phyloP scores from a whole-genome alignment of 2,888 invertebrate species.

The Lithosia quadra region DNA sequence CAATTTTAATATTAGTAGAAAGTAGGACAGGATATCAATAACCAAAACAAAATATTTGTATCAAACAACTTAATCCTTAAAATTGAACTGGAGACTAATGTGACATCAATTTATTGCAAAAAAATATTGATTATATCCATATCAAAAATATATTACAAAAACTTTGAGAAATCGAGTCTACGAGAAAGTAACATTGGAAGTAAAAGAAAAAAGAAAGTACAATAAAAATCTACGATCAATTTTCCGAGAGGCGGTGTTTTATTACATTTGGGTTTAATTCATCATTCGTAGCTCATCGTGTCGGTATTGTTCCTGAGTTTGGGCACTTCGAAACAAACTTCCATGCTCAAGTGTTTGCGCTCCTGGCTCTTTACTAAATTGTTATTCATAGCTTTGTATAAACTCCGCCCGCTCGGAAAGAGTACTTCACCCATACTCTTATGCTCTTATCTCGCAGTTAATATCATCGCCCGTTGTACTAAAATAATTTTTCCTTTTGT shows the following conservation, averaged over 20 bases:
- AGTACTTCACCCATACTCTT: slow-evolving; percentile 78
- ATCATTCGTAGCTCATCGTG: slow-evolving; percentile 73
- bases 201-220: slow-evolving; percentile 15
- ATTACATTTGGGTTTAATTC: slow-evolving; percentile 53
- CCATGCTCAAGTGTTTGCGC: slow-evolving; percentile 82
- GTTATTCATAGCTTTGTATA: slow-evolving; percentile 86
- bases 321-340: slow-evolving; percentile 85
- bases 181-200: background rate
- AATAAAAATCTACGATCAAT: slow-evolving; percentile 27
- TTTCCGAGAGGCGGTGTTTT: slow-evolving; percentile 46
- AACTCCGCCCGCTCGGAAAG: slow-evolving; percentile 77
- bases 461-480: slow-evolving; percentile 75
- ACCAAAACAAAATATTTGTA: too few relatives aligned
- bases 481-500: slow-evolving; percentile 72
- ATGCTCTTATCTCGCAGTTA: slow-evolving; percentile 75
- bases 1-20: too few relatives aligned
- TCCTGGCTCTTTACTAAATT: slow-evolving; percentile 84
- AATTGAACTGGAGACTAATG: too few relatives aligned
- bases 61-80: too few relatives aligned
- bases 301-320: slow-evolving; percentile 82
- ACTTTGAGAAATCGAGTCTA: background rate
- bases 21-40: too few relatives aligned
- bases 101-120: too few relatives aligned
- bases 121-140: too few relatives aligned
- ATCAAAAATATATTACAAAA: background rate